phyloP scores from a whole-genome alignment of 1,140 invertebrate genomes.

The Calephelis nemesis region DNA sequence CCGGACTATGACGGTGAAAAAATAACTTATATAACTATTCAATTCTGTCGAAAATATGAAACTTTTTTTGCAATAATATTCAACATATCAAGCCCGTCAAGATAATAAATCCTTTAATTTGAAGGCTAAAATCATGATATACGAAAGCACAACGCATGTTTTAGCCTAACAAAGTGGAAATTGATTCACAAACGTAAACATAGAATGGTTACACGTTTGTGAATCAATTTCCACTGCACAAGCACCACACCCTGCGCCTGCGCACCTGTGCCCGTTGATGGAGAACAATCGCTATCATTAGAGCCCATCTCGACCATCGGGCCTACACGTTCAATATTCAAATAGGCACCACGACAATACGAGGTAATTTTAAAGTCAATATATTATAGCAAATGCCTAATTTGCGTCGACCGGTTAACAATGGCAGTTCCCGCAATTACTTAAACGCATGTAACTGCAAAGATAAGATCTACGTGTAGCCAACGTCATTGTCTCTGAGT shows the following conservation, averaged over 20 bases:
- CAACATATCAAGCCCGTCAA: too few relatives aligned
- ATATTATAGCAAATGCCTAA: conserved; percentile 77
- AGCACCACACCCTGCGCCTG: conserved; percentile 40
- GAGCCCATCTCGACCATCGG: conserved; percentile 40
- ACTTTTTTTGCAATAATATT: too few relatives aligned
- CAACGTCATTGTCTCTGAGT: conserved; percentile 70
- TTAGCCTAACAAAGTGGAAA: too few relatives aligned
- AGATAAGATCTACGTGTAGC: conserved; percentile 64
- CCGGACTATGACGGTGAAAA: too few relatives aligned
- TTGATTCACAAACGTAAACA: too few relatives aligned
- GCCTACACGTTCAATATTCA: conserved; percentile 69
- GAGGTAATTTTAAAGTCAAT: conserved; percentile 71
- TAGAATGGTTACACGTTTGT: neutral
- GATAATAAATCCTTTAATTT: too few relatives aligned
- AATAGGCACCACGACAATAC: conserved; percentile 64
- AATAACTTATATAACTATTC: too few relatives aligned
- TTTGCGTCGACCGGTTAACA: conserved; percentile 73
- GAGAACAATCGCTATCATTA: conserved; percentile 74
- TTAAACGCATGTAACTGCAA: conserved; percentile 72
- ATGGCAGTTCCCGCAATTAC: conserved; percentile 76
- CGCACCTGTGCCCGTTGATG: conserved; percentile 67
- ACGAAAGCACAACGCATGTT: too few relatives aligned
- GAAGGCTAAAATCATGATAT: too few relatives aligned
- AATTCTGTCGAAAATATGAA: too few relatives aligned
- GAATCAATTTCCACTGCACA: conserved; percentile 7